A percentile compares a stretch with the other conserved stretches of the same genome.
Evolutionary conservation across 92 coral and sea anemone species (phyloP).

Genomic region (Nematostella vectensis): DNA sequence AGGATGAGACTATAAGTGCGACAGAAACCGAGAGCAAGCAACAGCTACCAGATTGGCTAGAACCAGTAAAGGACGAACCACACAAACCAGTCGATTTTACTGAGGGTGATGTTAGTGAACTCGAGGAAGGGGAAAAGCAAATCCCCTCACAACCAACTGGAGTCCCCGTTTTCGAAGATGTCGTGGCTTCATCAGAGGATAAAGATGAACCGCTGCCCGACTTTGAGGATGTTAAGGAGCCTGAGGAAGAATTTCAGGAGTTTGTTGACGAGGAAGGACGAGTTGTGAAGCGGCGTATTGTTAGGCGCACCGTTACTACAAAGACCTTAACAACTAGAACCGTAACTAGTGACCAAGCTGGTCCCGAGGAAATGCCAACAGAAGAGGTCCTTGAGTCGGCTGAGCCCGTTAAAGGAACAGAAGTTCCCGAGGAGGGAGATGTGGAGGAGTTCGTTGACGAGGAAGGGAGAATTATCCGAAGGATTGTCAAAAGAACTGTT

Average conservation of each 20-base stretch:
- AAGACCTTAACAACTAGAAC: constrained; percentile 32
- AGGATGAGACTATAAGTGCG: background rate
- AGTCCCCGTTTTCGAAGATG: no score
- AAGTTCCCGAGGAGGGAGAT: constrained; percentile 24
- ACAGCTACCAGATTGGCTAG: constrained; percentile 29
- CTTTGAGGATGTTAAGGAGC: constrained; percentile 11
- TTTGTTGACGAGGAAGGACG: constrained; percentile 47
- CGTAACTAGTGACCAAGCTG: constrained; percentile 4
- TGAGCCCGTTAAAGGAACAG: constrained; percentile 14
- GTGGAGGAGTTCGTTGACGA: constrained; percentile 24
- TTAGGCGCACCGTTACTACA: constrained; percentile 32
- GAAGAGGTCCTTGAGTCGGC: background rate
- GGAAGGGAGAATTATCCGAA: constrained; percentile 11
- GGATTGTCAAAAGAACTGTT: constrained; percentile 14
- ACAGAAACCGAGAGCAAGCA: constrained; percentile 1
- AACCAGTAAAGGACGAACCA: constrained; percentile 16
- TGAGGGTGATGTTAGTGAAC: background rate
- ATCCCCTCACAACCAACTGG: no score
- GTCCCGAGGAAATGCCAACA: background rate
- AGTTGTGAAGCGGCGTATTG: constrained; percentile 23
- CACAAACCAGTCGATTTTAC: constrained; percentile 5
- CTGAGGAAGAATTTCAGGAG: constrained; percentile 38
- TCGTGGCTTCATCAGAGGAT: background rate
- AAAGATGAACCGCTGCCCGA: constrained; percentile 3
- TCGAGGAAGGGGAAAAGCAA: background rate